Evolutionary conservation across 1,140 invertebrate species (phyloP), one percentile per base, ranked within the genome.

Genomic region (Lamellibrachia luymesi): DNA sequence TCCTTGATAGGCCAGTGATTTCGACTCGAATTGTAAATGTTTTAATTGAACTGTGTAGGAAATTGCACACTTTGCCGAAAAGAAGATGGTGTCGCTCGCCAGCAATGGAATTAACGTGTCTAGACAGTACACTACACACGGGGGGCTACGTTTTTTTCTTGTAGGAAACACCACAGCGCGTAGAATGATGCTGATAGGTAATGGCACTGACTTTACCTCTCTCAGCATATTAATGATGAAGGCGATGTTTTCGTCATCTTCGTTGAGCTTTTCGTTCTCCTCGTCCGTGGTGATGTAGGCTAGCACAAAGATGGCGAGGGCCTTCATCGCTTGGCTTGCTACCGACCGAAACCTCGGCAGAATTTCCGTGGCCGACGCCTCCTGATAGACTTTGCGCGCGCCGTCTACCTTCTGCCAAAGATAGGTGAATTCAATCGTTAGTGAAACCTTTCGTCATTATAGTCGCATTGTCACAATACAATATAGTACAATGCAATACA

Each of bases 231-330:
- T 8, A 2, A 91, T n/a, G 56, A 93, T 50, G 25, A 92, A 89
- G 6, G 27, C 17, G 92, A 93, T 92, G 49, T 49, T 50, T 38
- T 93, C 50, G 38, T 92, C 38, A 80, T 50, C 92, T 25, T 91
- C 91, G 89, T 93, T 93, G 51, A 93, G 51, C 80, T 89, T 92
- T 52, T 93, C 93, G 80, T 93, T 93, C 38, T 93, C 93, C 17
- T 93, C 92, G 4, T 93, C 93, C n/a, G 50, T 93, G 38, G 92
- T 92, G n/a, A 93, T 52, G 38, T 93, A 93, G 80, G 93, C 91
- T 49, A 93, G 92, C 25, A 93, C 25, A n/a, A 93, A 80, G 13
- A 89, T 64, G 27, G 52, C 92, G 5, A 89, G 52, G 92, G 27
- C n/a, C 49, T 49, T 17, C 92, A 93, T 80, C 17, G 64, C 25